Conservation (phyloP, 2,888 invertebrate species). For the Dorcus parallelipipedus region DNA sequence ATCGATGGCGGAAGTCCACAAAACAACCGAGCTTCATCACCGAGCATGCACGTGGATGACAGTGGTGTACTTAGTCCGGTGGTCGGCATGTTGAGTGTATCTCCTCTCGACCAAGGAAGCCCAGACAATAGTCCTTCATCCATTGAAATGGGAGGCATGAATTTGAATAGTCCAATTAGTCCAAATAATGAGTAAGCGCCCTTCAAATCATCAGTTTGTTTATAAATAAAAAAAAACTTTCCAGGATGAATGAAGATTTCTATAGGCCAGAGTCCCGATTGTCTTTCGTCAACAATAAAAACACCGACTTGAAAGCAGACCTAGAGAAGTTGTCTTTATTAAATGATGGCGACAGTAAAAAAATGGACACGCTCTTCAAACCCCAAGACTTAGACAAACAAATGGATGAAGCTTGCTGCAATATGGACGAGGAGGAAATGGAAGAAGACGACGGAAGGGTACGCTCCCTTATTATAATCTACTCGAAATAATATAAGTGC, state of each 20-base stretch:
- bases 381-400: not conserved
- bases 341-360: conserved; percentile 40
- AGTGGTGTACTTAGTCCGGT: conserved; percentile 43
- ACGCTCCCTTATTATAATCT: too few species aligned
- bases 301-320: conserved; percentile 42
- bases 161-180: conserved; percentile 49
- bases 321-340: conserved; percentile 43
- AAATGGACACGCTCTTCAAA: conserved; percentile 22
- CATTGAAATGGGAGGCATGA: conserved; percentile 58
- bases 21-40: conserved; percentile 37
- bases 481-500: not conserved
- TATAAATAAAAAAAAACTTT: conserved; percentile 8
- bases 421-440: conserved; percentile 26
- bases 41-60: conserved; percentile 39
- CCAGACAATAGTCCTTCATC: conserved; percentile 44
- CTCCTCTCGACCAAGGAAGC: conserved; percentile 32
- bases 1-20: conserved; percentile 46
- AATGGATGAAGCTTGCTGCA: conserved; percentile 36
- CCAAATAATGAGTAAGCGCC: conserved; percentile 40
- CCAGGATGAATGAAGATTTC: conserved; percentile 28
- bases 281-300: conserved; percentile 40
- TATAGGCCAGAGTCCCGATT: conserved; percentile 44
- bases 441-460: conserved; percentile 33
- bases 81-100: conserved; percentile 36
- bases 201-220: not conserved